These are phyloP conservation scores for Pandemis cinnamomeana DNA, from an alignment of 2,888 invertebrate genomes.

Conservation along the genomic window DNA sequence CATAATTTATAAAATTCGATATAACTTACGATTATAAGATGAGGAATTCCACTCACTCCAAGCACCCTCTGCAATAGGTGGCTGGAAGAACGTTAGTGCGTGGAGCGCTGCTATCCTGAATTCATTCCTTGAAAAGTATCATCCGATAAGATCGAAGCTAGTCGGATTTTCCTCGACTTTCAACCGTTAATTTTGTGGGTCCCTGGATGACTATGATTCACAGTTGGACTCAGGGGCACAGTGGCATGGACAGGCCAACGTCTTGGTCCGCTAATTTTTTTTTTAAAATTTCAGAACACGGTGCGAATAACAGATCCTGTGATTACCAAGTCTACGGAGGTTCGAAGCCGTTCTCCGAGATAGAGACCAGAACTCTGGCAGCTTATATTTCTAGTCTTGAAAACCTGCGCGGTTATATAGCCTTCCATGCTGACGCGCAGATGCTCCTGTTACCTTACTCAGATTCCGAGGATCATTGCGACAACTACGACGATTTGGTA, in stretches of 20 bases:
- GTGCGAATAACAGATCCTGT: slow-evolving; percentile 86
- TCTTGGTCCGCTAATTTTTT: neutral
- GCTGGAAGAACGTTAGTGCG: no score
- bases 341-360: slow-evolving; percentile 87
- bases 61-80: no score
- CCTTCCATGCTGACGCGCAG: slow-evolving; percentile 91
- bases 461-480: slow-evolving; percentile 79
- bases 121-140: no score
- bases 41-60: no score
- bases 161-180: no score
- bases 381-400: slow-evolving; percentile 81
- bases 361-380: slow-evolving; percentile 85
- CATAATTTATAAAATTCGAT: no score
- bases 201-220: no score
- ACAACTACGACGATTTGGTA: slow-evolving; percentile 80
- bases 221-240: neutral
- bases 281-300: slow-evolving; percentile 64
- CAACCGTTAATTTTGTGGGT: no score
- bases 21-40: no score
- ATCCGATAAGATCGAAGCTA: no score
- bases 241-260: no score
- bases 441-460: slow-evolving; percentile 88
- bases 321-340: slow-evolving; percentile 88
- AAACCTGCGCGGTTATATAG: slow-evolving; percentile 86
- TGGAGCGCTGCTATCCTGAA: no score